These are phyloP conservation scores for Sphaeridia pumilis DNA, from an alignment of 2,888 invertebrate species.

Conservation along the genomic window DNA sequence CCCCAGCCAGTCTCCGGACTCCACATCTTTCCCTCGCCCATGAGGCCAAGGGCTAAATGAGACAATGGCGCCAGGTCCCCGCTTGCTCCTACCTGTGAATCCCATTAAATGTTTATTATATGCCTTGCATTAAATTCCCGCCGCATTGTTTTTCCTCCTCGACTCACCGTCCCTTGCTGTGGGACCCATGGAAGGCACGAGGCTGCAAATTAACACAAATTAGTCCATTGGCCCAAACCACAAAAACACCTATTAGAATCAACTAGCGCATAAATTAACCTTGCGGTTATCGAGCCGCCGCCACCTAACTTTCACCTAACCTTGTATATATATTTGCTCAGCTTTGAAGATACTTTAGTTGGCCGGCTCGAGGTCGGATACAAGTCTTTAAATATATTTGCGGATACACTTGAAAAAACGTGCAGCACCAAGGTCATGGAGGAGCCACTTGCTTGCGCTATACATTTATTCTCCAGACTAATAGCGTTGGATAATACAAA, in stretches of 20 bases:
- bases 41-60: conserved; percentile 52
- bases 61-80: conserved; percentile 55
- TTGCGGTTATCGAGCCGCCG: no score
- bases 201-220: no score
- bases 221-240: no score
- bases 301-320: no score
- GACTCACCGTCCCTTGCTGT: conserved; percentile 51
- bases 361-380: no score
- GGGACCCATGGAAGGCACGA: conserved; percentile 55
- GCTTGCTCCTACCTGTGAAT: conserved; percentile 47
- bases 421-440: no score
- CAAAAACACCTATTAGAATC: no score
- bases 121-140: not conserved
- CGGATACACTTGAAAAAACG: no score
- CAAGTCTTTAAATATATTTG: not conserved
- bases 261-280: no score
- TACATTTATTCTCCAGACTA: conserved; percentile 12
- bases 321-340: no score
- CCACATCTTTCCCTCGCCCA: conserved; percentile 59
- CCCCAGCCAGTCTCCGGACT: conserved; percentile 52
- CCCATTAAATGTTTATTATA: not conserved
- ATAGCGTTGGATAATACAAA: conserved; percentile 20
- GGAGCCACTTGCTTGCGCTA: no score
- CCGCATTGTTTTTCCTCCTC: not conserved
- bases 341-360: no score